Evolutionary conservation across 2,113 vertebrate genomes (phyloP), one percentile per base, ranked within the genome.

Genomic region (Hystrix cristata): DNA sequence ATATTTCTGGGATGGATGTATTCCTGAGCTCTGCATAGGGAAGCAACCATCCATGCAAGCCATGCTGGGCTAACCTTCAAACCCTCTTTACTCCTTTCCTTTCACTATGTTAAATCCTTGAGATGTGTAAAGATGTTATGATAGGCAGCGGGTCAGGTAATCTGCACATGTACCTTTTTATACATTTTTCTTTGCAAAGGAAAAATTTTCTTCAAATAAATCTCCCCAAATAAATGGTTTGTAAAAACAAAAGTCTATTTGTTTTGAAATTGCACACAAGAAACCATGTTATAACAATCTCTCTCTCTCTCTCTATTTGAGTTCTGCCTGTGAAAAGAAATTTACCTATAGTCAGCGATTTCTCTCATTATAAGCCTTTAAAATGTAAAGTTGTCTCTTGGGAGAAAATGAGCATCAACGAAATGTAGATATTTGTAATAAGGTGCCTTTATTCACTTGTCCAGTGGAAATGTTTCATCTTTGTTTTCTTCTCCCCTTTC

Each of bases 181-280:
- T 94, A 93, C 53, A 82, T 97, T 92, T 98, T 97, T 98, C 97
- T 97, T 98, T 8, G 51, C 98, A 96, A 93, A 98, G 94, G 89
- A 97, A 98, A 97, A 97, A 72, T 98, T 98, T 95, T 94, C 97
- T 94, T 98, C 81, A 97, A 97, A 97, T 97, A 97, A 98, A 97
- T 95, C 89, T 96, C 95, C 84, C 69, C 81, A 81, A 97, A 97
- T 93, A 95, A 97, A 72, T 96, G 97, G 93, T 97, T 97, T 96
- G 29, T 95, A 93, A 97, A 81, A 98, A 98, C 97, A 97, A 94
- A 97, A 97, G 81, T 97, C 80, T 97, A n/a, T 98, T 98, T 98
- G 97, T 98, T 98, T 98, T 98, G 90, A 98, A 98, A 97, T 89
- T 89, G 95, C 96, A 98, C 90, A 85, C 74, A 97, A 96, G 81